A percentile compares a stretch with the other conserved stretches of the same genome.
Evolutionary conservation across 2,113 vertebrate genomes (phyloP).

Genomic region (Seriola dumerili): DNA sequence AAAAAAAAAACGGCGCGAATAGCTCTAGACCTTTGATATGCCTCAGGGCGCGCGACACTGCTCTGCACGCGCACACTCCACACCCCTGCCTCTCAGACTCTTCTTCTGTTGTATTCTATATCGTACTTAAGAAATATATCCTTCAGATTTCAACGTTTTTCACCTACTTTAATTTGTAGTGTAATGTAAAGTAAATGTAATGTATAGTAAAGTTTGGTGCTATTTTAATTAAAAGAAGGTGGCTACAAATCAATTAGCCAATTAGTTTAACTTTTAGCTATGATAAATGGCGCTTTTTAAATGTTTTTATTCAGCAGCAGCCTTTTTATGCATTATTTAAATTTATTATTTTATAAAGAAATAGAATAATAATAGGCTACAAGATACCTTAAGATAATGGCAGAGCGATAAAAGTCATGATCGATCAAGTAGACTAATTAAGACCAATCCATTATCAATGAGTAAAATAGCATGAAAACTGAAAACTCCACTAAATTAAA

Average conservation of each 20-base stretch:
- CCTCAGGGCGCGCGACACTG: slow-evolving; percentile 30
- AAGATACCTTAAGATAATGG: no score
- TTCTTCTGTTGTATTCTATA: neutral
- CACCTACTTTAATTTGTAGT: neutral
- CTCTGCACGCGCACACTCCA: slow-evolving; percentile 56
- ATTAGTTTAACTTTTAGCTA: no score
- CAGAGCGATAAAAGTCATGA: no score
- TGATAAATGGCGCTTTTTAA: no score
- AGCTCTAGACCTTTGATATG: slow-evolving; percentile 26
- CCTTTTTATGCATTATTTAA: no score
- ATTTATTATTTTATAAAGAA: no score
- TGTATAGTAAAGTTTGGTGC: neutral
- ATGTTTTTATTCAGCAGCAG: no score
- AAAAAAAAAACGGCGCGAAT: neutral
- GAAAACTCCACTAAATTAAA: neutral
- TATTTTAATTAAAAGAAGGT: neutral
- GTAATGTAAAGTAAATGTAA: no score
- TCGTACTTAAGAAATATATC: neutral
- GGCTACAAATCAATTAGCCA: no score
- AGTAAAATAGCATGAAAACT: neutral
- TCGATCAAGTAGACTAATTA: no score
- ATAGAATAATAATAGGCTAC: no score
- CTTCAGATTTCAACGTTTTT: neutral
- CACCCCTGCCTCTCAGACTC: slow-evolving; percentile 22
- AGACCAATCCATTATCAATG: no score